Percentiles rank a stretch among this genome's conserved stretches.
phyloP scores from a whole-genome alignment of 1,140 invertebrate species.

The Rhyzopertha dominica region DNA sequence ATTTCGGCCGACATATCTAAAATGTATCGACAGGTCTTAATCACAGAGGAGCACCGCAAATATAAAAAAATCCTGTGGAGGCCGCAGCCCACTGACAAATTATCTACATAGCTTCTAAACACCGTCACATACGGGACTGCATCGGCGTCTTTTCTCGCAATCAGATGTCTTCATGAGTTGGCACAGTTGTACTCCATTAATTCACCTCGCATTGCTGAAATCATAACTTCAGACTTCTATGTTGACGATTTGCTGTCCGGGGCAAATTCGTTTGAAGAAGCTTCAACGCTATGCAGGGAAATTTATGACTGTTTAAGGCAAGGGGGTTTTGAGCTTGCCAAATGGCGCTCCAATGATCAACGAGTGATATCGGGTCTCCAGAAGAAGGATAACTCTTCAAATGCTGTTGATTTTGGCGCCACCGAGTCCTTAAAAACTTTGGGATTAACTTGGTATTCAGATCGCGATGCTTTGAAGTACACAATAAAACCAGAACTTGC shows the following conservation, averaged over 20 bases:
- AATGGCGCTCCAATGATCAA: no score
- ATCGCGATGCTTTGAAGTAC: no score
- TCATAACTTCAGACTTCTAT: constrained; percentile 25
- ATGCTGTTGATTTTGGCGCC: no score
- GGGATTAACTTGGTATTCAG: no score
- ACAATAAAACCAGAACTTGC: no score
- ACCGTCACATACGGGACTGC: constrained; percentile 32
- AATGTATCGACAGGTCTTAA: constrained; percentile 23
- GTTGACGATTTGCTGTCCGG: constrained; percentile 35
- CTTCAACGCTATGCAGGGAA: no score
- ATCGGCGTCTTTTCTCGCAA: constrained; percentile 29
- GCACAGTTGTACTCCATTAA: no score
- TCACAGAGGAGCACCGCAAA: constrained; percentile 16
- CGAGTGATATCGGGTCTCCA: no score
- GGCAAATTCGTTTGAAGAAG: constrained; percentile 13
- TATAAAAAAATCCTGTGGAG: constrained; percentile 46
- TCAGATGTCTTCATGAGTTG: constrained; percentile 24
- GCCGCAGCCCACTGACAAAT: constrained; percentile 2
- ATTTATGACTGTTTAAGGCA: constrained; percentile 43
- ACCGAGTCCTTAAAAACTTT: no score
- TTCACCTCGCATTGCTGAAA: no score
- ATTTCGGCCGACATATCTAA: constrained; percentile 19
- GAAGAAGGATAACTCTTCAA: no score
- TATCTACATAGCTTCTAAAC: constrained; percentile 34
- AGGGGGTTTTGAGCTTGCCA: no score